Percentiles rank a stretch among this genome's conserved stretches.
phyloP scores from a whole-genome alignment of 1,140 invertebrate species.

The Rhyacophila brunnea region DNA sequence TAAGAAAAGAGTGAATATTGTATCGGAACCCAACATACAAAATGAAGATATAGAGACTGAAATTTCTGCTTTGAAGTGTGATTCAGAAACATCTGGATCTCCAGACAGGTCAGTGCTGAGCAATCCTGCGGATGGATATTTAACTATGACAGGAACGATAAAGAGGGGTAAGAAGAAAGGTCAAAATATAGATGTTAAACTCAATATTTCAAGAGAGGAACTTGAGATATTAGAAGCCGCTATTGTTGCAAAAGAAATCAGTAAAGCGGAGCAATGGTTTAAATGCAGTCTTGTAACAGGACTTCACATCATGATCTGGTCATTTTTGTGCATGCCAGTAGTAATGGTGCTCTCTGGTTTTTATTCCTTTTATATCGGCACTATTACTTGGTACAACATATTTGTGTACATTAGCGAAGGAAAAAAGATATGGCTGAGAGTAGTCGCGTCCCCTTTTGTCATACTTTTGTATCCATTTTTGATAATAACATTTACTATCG shows the following conservation, averaged over 20 bases:
- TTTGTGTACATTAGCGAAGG: constrained; percentile 71
- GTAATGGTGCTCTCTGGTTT: constrained; percentile 61
- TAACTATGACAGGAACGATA: constrained; percentile 71
- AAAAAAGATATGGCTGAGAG: constrained; percentile 59
- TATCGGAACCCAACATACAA: constrained; percentile 54
- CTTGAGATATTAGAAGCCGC: constrained; percentile 66
- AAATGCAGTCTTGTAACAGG: constrained; percentile 62
- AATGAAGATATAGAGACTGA: constrained; percentile 54
- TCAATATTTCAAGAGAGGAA: constrained; percentile 69
- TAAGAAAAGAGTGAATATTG: constrained; percentile 63
- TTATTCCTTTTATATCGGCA: constrained; percentile 75
- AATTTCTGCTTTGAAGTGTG: constrained; percentile 50
- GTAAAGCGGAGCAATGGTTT: constrained; percentile 55
- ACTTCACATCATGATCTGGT: constrained; percentile 66
- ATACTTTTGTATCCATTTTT: constrained; percentile 71
- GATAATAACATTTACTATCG: constrained; percentile 64
- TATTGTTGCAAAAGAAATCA: constrained; percentile 59
- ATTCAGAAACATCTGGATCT: constrained; percentile 50
- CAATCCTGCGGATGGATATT: constrained; percentile 52
- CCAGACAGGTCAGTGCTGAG: constrained; percentile 48
- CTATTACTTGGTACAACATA: constrained; percentile 75
- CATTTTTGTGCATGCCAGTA: constrained; percentile 65
- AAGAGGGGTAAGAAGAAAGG: constrained; percentile 71
- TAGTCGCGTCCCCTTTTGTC: constrained; percentile 65
- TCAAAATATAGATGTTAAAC: constrained; percentile 69